Percentiles rank a stretch among this genome's conserved stretches.
Evolutionary conservation across 1,140 invertebrate species (phyloP).

Genomic region (Armadillidium nasatum): DNA sequence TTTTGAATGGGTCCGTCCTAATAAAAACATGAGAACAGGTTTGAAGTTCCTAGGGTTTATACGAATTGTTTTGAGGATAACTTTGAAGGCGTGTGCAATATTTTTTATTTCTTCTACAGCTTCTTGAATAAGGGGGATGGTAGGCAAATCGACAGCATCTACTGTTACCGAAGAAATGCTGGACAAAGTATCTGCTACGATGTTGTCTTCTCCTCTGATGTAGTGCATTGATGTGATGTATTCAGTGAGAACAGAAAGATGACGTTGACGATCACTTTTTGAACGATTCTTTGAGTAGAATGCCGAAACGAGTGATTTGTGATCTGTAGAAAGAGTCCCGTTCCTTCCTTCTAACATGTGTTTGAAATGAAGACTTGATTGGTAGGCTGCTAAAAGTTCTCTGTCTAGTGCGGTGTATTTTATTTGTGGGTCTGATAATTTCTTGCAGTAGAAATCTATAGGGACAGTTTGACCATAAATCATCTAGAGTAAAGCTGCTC

Average conservation of each 20-base stretch:
- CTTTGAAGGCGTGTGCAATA: no score
- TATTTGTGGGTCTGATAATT: slow-evolving; percentile 22
- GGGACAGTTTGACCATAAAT: background rate
- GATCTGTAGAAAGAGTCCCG: background rate
- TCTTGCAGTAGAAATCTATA: slow-evolving; percentile 30
- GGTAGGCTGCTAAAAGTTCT: slow-evolving; percentile 36
- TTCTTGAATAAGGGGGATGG: background rate
- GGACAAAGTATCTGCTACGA: slow-evolving; percentile 19
- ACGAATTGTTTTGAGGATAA: no score
- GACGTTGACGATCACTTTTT: slow-evolving; percentile 27
- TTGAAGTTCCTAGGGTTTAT: no score
- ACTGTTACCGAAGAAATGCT: background rate
- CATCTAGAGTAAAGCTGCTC: slow-evolving; percentile 30
- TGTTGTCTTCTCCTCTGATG: slow-evolving; percentile 22
- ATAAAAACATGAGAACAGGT: no score
- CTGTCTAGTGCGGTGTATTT: slow-evolving; percentile 31
- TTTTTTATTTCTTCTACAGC: no score
- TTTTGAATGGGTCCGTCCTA: no score
- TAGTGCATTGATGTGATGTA: slow-evolving; percentile 20
- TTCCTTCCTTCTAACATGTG: slow-evolving; percentile 23
- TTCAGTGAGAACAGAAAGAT: slow-evolving; percentile 18
- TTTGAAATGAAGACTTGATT: slow-evolving; percentile 17
- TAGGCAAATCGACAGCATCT: no score
- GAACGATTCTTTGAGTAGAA: background rate
- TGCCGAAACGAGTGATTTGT: background rate